These are phyloP conservation scores for human DNA, from an alignment of 2,113 vertebrate genomes.

Conservation along the genomic window GRCh38 chr2:171190001-171190500, in stretches of 20 bases:
- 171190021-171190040: not conserved
- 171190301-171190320: not conserved
- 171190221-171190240: not conserved
- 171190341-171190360: not conserved
- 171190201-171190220: conserved; percentile 15
- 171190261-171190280: not conserved
- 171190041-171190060: not conserved
- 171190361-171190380: not conserved
- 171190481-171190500: conserved; percentile 18
- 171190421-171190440: not conserved
- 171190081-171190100: not conserved
- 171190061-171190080: not conserved
- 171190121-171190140: not conserved
- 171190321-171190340: not conserved
- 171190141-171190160: not conserved
- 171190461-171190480: conserved; percentile 24
- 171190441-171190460: conserved; percentile 14
- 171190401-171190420: not conserved
- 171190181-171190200: not conserved
- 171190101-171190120: not conserved
- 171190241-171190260: not conserved
- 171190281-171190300: conserved; percentile 13
- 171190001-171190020: not conserved
- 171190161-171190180: not conserved
- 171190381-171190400: not conserved